Evolutionary conservation across 2,888 invertebrate species (phyloP), one percentile per base, ranked within the genome.

Genomic region (Eustalomyia histrio): DNA sequence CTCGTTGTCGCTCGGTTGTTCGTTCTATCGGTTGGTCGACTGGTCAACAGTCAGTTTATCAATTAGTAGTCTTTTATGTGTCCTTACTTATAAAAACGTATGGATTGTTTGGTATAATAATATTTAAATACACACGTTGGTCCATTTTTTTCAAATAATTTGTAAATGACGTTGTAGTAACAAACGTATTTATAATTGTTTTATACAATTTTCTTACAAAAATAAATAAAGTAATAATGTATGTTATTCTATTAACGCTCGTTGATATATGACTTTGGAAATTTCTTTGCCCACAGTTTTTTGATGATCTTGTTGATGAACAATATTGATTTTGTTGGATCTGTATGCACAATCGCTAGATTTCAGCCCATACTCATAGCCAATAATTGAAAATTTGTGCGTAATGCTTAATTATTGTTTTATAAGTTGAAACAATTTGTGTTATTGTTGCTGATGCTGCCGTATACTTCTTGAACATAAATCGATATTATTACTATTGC

Each of bases 391-490:
- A 60, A 65, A 47, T 35, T 73, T 78, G 76, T 78, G 76, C 71
- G 76, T 72, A 18, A 52, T 60, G 52, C 33, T 71, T 58, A 65
- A 65, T 58, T 72, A 78, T 55, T 64, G 50, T 24, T 65, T 65
- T 60, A 60, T 33, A 72, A 60, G 21, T 43, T 65, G 58, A 53
- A 65, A 60, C 29, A 71, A 43, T 60, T 72, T 78, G 43, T 65
- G 58, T 72, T 71, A 78, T 78, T 71, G 71, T 47, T 64, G 71
- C 33, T 71, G 76, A 35, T 71, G 69, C 43, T 76, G 71, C 14
- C 76, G 69, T 58, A 76, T 57, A 29, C 57, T 33, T 76, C 69
- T 63, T 52, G 69, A 58, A 76, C 76, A 76, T 52, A 76, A 71
- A 52, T 76, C 69, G 12, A 58, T 57, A 52, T 76, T 58, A 21